Evolutionary conservation across 2,888 invertebrate species (phyloP).

Genomic region (Caenorhabditis parvicauda): DNA sequence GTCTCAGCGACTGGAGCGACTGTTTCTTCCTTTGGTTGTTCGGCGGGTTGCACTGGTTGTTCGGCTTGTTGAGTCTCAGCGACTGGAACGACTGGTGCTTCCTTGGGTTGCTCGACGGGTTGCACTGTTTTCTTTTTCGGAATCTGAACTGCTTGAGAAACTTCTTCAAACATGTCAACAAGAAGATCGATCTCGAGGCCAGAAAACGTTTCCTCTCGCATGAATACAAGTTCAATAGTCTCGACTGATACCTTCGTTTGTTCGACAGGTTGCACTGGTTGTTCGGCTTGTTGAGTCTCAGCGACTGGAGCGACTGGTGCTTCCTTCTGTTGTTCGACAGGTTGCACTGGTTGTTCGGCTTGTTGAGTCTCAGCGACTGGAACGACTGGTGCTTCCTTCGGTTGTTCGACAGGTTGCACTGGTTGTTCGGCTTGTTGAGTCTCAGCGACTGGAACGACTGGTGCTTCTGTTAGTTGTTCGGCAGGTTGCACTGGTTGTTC

Average conservation of each 20-base stretch:
- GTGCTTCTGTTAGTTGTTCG: constrained; percentile 8
- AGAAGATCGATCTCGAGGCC: too few species aligned
- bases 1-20: constrained; percentile 8
- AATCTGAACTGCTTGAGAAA: too few species aligned
- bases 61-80: neutral
- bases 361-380: constrained; percentile 1
- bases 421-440: constrained; percentile 3
- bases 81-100: neutral
- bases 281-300: constrained; percentile 2
- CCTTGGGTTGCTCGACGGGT: neutral
- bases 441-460: constrained; percentile 6
- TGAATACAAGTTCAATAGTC: too few species aligned
- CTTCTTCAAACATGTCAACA: too few species aligned
- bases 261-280: neutral
- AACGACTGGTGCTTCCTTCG: too few species aligned
- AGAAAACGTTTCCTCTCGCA: too few species aligned
- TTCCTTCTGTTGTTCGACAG: too few species aligned
- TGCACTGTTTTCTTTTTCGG: constrained; percentile 11
- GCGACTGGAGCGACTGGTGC: neutral
- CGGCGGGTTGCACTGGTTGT: constrained; percentile 5
- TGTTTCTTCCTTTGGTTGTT: constrained; percentile 4
- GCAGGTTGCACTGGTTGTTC: neutral
- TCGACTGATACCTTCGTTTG: too few species aligned
- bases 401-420: neutral
- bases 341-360: neutral